Conservation (phyloP, 37 sponge, comb jelly and placozoan species). For the Amphimedon queenslandica region DNA sequence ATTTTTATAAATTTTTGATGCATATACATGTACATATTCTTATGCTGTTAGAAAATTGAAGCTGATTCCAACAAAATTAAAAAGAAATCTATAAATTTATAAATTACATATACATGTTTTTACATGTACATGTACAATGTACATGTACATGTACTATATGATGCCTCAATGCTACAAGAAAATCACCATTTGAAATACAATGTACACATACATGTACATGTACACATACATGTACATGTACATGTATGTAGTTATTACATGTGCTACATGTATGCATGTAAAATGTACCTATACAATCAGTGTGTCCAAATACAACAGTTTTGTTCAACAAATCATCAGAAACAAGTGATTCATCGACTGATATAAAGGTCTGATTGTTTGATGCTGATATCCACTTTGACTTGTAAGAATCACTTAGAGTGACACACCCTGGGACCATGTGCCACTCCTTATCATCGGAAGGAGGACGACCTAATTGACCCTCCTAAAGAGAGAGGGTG, state of each 20-base stretch:
- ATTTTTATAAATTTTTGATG: no score
- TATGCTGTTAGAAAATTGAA: no score
- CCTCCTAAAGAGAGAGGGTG: slow-evolving; percentile 32
- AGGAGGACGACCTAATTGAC: slow-evolving; percentile 66
- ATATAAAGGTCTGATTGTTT: slow-evolving; percentile 72
- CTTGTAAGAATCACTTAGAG: slow-evolving; percentile 33
- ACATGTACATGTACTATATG: no score
- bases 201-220: neutral
- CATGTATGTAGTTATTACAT: neutral
- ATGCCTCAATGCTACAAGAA: no score
- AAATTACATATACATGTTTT: no score
- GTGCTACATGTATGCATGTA: neutral
- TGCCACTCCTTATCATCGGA: slow-evolving; percentile 63
- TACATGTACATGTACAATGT: neutral
- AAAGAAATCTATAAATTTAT: no score
- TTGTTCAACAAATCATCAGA: slow-evolving; percentile 32
- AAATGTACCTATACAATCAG: slow-evolving; percentile 47
- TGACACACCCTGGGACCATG: slow-evolving; percentile 41
- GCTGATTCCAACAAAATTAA: no score
- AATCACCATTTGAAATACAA: neutral
- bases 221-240: neutral
- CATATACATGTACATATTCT: no score
- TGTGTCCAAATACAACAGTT: slow-evolving; percentile 53
- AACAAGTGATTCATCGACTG: slow-evolving; percentile 64
- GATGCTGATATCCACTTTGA: slow-evolving; percentile 63